These are phyloP conservation scores for Osmerus eperlanus DNA, from an alignment of 2,113 vertebrate genomes.

Conservation along the genomic window DNA sequence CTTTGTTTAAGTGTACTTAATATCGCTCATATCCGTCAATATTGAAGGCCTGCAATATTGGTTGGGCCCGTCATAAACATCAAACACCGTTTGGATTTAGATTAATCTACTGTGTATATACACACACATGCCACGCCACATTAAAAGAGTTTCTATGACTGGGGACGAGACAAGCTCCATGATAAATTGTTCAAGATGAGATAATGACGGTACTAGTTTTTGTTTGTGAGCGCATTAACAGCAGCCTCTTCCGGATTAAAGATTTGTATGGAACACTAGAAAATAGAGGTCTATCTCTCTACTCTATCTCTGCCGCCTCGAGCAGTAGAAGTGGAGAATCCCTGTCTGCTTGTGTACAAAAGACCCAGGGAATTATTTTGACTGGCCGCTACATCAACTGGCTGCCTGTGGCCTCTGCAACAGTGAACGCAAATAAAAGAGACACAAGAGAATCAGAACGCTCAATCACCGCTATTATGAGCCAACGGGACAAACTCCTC, in stretches of 20 bases:
- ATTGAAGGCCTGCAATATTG: conserved; percentile 15
- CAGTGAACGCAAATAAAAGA: conserved; percentile 42
- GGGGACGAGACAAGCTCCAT: conserved; percentile 14
- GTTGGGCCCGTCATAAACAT: conserved; percentile 19
- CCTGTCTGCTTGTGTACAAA: conserved; percentile 67
- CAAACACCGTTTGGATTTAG: no score
- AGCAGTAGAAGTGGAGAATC: conserved; percentile 38
- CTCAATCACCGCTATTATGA: conserved; percentile 46
- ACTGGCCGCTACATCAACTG: conserved; percentile 39
- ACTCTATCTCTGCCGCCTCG: conserved; percentile 50
- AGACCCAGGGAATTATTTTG: conserved; percentile 52
- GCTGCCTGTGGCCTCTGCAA: conserved; percentile 36
- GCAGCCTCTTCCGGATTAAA: conserved; percentile 14
- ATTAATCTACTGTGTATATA: neutral
- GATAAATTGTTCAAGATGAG: conserved; percentile 13
- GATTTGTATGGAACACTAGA: conserved; percentile 20
- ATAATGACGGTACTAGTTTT: neutral
- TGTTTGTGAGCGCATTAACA: conserved; percentile 35
- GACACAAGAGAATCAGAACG: conserved; percentile 47
- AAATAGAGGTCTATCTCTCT: conserved; percentile 38
- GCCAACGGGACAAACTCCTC: conserved; percentile 5
- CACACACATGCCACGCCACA: neutral
- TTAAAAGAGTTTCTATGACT: no score
- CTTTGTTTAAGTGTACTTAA: conserved; percentile 35
- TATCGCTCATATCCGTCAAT: conserved; percentile 64